Base-by-base conservation (phyloP, 2,888 invertebrate genomes). In the Eristalis pertinax region DNA sequence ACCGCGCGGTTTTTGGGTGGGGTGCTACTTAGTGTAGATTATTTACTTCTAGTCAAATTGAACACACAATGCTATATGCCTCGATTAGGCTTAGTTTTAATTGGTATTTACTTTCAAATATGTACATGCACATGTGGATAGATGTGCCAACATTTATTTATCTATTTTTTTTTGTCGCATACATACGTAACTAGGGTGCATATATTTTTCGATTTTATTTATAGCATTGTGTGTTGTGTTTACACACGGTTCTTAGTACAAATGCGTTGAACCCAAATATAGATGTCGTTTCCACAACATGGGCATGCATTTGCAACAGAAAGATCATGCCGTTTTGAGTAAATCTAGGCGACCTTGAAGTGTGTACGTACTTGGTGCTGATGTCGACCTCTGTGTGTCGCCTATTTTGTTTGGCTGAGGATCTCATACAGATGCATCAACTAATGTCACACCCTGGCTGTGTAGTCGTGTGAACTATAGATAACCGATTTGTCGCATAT, bases 1-100 rank as follows among this genome's bases (percentile, higher is more conserved):
- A 19, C 50, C 62, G 56, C 56, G 32, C 43, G 63, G 56, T 84
- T 80, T 80, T 56, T 65, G 81, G 85, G 85, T 77, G 81, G 85
- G 85, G 81, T 85, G 70, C 74, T 63, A 50, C 68, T 56, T 50
- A 68, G 63, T 35, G 50, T 41, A 74, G 41, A 74, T 80, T 73
- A 73, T 79, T 72, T 60, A 32, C 10, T 67, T 50, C 38, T 35
- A n/a, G 4, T 29, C 15, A 24, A 69, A 69, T 56, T 35, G 11
- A 22, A 7, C 3, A 10, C 38, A 35, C 38, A 22, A 22, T 38
- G 19, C 22, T 65, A 11, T 4, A 35, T 63, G 19, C 19, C 32
- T 29, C 29, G n/a, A 3, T 22, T 13, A 65, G 13, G 4, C 32
- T 32, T 32, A 32, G 32, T 32, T 32, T 32, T 32, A 32, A 32